These are phyloP conservation scores for Phoxinus dragarum DNA, from an alignment of 2,797 vertebrate species.

Conservation along the genomic window DNA sequence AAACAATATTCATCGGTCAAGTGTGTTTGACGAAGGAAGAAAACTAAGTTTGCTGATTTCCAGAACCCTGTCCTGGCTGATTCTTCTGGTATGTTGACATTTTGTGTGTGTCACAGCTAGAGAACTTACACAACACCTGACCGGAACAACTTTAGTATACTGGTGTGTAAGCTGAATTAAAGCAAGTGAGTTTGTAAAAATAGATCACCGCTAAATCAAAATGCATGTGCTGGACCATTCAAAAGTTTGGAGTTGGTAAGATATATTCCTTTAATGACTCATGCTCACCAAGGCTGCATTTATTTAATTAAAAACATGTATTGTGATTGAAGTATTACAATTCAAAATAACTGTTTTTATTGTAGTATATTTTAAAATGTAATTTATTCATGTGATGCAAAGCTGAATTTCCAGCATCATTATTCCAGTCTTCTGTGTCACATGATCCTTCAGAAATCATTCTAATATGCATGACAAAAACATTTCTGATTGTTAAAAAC, in stretches of 20 bases:
- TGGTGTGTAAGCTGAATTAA: background rate
- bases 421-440: background rate
- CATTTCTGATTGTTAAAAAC: background rate
- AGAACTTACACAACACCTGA: constrained; percentile 2
- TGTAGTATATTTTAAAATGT: background rate
- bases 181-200: background rate
- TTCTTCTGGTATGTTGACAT: constrained; percentile 47
- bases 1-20: background rate
- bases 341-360: background rate
- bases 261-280: background rate
- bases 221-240: background rate
- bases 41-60: constrained; percentile 7
- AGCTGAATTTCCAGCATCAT: background rate
- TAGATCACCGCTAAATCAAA: background rate
- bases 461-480: background rate
- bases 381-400: background rate
- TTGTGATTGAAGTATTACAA: no score
- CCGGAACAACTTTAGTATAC: background rate
- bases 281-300: background rate
- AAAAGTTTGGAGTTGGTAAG: background rate
- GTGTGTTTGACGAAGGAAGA: background rate
- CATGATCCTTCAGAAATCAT: background rate
- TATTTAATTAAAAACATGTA: background rate
- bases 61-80: constrained; percentile 1
- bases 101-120: background rate